A percentile compares a stretch with the other conserved stretches of the same genome.
Conservation (phyloP, 2,797 vertebrate species). For the Scyliorhinus canicula region DNA sequence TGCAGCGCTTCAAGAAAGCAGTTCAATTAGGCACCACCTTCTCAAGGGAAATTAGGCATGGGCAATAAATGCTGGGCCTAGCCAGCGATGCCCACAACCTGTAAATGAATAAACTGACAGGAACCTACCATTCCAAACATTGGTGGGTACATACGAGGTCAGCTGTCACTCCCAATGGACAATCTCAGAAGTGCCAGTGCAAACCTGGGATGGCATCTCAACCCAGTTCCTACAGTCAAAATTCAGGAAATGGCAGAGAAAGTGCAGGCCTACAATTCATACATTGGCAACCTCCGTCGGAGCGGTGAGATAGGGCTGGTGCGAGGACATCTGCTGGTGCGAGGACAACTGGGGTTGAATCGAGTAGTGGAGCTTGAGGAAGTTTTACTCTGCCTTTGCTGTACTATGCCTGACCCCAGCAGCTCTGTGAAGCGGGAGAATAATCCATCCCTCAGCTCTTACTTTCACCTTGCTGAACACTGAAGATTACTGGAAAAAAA, state of each 20-base stretch:
- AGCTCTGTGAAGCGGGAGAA: neutral
- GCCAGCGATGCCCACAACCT: too few relatives aligned
- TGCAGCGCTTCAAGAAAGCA: too few relatives aligned
- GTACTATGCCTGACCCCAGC: neutral
- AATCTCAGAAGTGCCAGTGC: neutral
- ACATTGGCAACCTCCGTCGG: neutral
- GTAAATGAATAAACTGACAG: too few relatives aligned
- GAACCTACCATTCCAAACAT: neutral
- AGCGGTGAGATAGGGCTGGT: neutral
- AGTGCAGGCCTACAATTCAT: neutral
- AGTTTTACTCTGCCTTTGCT: neutral
- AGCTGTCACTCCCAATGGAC: neutral
- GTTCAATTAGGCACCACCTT: too few relatives aligned
- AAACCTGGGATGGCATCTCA: neutral
- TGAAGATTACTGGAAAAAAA: neutral
- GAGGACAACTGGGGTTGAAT: neutral
- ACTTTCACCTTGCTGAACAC: neutral
- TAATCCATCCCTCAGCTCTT: neutral
- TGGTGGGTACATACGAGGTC: neutral
- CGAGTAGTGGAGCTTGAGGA: neutral
- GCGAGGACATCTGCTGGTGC: neutral
- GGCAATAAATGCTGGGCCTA: too few relatives aligned
- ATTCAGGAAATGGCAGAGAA: neutral
- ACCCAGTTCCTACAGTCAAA: neutral
- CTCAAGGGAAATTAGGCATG: too few relatives aligned